Base-by-base conservation (phyloP, 2,797 vertebrate genomes). In the Tokudaia muenninki region DNA sequence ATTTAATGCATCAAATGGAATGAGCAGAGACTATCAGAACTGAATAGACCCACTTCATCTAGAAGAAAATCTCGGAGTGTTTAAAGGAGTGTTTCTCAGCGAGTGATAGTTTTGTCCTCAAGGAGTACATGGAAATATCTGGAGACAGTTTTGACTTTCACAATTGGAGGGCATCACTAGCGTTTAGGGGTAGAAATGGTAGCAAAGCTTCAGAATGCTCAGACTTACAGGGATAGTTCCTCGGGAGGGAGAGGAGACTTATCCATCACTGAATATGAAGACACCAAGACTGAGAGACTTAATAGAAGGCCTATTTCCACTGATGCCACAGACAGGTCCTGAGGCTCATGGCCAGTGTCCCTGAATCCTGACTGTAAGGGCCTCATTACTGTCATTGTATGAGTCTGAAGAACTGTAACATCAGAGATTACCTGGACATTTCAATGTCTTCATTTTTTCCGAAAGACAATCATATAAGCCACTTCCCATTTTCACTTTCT, bases 61-160 rank as follows among this genome's bases (percentile, higher is more conserved):
- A 87, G 11, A 74, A 41, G 2, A n/a, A 87, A 86, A 86, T 31
- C 2, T 41, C 59, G 19, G 37, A 44, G 26, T 61, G 0, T 24
- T 50, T 65, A 67, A 50, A 74, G 22, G 24, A 77, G 9, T n/a
- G 31, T 19, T 63, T 94, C 75, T 94, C 47, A 75, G 29, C 22
- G 26, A 94, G n/a, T n/a, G 1, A 34, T 34, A 79, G n/a, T 61
- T 92, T 61, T 65, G 22, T 59, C 57, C 17, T 94, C 9, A 31
- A 50, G 9, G 55, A 81, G 50, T 13, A 72, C 72, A 24, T 81
- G 61, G 14, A 31, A 44, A 34, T 14, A 17, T 77, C 82, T 50
- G 29, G 21, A 87, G 55, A 92, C 12, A 65, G 24, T 95, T 94
- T 80, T 90, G 3, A 79, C 41, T 37, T 44, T 91, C 61, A 83